Evolutionary conservation across 2,113 vertebrate species (phyloP).

Genomic region (Lamprotornis superbus): DNA sequence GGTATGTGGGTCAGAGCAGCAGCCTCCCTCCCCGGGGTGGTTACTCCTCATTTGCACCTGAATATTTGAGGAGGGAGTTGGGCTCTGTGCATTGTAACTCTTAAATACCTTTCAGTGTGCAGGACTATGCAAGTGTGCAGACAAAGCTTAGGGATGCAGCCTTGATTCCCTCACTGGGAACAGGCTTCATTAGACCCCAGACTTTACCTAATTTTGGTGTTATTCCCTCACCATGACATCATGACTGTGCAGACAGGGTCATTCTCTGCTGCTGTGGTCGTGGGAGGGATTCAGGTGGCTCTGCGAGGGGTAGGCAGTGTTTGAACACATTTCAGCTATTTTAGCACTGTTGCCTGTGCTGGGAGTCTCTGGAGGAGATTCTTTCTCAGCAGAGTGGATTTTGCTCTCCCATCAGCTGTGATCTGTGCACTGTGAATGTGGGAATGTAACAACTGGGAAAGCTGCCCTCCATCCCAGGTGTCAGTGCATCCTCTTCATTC

Average conservation of each 20-base stretch:
- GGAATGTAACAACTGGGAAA: background rate
- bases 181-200: conserved; percentile 54
- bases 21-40: background rate
- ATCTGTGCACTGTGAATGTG: background rate
- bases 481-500: background rate
- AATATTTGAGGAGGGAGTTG: background rate
- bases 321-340: background rate
- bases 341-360: background rate
- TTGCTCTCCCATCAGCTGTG: background rate
- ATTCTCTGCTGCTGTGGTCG: background rate
- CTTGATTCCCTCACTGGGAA: background rate
- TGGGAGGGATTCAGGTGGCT: background rate
- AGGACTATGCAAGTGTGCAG: background rate
- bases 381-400: background rate
- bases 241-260: conserved; percentile 41
- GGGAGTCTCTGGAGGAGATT: background rate
- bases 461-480: background rate
- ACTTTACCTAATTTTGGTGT: conserved; percentile 73
- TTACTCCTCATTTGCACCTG: background rate
- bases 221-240: conserved; percentile 61
- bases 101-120: background rate
- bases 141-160: background rate
- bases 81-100: background rate
- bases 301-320: background rate
- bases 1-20: conserved; percentile 7